A percentile compares a stretch with the other conserved stretches of the same genome.
Conservation (phyloP, 2,113 vertebrate species). For the Nothobranchius kuhntae region DNA sequence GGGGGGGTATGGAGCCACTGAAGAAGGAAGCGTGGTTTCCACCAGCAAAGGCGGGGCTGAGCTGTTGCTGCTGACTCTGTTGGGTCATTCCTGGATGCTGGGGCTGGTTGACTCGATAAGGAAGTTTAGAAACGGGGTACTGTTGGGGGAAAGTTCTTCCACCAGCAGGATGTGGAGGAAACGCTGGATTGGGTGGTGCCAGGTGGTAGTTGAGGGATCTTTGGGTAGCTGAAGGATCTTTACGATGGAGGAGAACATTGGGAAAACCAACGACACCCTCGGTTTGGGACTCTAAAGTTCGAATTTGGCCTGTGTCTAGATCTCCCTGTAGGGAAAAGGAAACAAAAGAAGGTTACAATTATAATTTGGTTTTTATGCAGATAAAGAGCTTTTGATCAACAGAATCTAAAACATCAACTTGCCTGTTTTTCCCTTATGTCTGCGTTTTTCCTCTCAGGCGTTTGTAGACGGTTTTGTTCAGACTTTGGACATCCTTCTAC, state of each 20-base stretch:
- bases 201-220: slow-evolving; percentile 90
- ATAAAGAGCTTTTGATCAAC: neutral
- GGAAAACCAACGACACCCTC: slow-evolving; percentile 81
- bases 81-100: slow-evolving; percentile 78
- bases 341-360: neutral
- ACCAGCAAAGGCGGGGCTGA: slow-evolving; percentile 83
- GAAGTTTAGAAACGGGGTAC: slow-evolving; percentile 86
- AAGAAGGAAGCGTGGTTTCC: slow-evolving; percentile 86
- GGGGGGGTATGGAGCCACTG: slow-evolving; percentile 81
- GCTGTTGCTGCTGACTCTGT: slow-evolving; percentile 82
- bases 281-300: slow-evolving; percentile 87
- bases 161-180: slow-evolving; percentile 76
- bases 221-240: slow-evolving; percentile 87
- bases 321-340: slow-evolving; percentile 80
- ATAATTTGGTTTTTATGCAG: neutral
- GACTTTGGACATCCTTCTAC: slow-evolving; percentile 85
- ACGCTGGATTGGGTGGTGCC: slow-evolving; percentile 86
- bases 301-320: slow-evolving; percentile 85
- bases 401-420: slow-evolving; percentile 12
- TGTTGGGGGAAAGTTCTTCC: slow-evolving; percentile 85
- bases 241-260: slow-evolving; percentile 87
- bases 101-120: slow-evolving; percentile 82
- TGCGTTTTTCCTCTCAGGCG: slow-evolving; percentile 89
- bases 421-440: slow-evolving; percentile 88
- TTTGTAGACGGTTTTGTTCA: slow-evolving; percentile 90